Base-by-base conservation (phyloP, 2,113 vertebrate genomes). In the Chelonoidis abingdonii region DNA sequence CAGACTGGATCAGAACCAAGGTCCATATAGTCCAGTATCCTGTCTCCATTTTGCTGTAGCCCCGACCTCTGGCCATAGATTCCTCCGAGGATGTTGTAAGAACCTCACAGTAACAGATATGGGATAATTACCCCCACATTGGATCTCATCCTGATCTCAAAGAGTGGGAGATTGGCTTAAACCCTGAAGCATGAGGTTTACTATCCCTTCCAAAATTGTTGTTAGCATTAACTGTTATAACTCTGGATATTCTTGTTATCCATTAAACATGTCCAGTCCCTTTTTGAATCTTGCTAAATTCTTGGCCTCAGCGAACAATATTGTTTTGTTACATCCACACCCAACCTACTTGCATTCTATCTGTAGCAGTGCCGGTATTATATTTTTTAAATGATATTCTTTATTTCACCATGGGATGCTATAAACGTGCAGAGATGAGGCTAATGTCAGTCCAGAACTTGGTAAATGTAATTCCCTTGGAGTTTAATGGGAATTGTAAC, bases 381-480 rank as follows among this genome's bases (percentile, higher is more conserved):
- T 80, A 52, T 19, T 31, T 10, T 50, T 17, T 22, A 22, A 35
- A 8, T 17, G 5, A 21, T 35, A 31, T 21, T 80, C 79, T 80
- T 80, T 31, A 50, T 80, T 80, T 80, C 44, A 52, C 29, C 49
- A 6, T 35, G 19, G 49, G 16, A 22, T 31, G 5, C 9, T 52
- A 31, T 31, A 57, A 59, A 47, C 0, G 0, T 57, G 87, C 69
- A 75, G 44, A 76, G 49, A 47, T 47, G 62, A 50, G 84, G 49
- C 47, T 76, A 65, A 50, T 27, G 12, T 24, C 24, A 47, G 85
- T 16, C 16, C 16, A 35, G 31, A 52, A n/a, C 49, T 35, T n/a
- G 35, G 79, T 13, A 24, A 31, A 29, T 35, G 62, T 76, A 9
- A 29, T 29, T 13, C 75, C 17, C 0, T 0, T 6, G 0, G 3